Evolutionary conservation across 2,888 invertebrate species (phyloP).

Genomic region (Ashinkailepas kermadecensis): DNA sequence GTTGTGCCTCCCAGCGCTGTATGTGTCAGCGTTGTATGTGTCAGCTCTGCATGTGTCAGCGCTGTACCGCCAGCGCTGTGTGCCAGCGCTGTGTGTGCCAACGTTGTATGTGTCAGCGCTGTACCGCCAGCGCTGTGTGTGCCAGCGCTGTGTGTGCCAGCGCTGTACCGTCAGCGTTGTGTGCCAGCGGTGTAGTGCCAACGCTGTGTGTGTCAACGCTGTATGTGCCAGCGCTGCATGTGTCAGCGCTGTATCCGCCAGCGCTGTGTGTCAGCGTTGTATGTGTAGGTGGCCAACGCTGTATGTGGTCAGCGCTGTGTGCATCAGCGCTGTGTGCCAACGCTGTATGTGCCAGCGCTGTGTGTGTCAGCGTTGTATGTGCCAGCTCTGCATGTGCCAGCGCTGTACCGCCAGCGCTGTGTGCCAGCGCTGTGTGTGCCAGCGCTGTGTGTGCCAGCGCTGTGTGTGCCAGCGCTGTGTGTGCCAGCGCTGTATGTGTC

Average conservation of each 20-base stretch:
- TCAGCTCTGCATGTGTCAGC: not conserved
- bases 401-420: too few species aligned
- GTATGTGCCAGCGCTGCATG: not conserved
- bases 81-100: not conserved
- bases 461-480: too few species aligned
- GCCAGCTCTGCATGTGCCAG: too few species aligned
- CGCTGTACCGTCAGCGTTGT: not conserved
- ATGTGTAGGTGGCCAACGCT: not conserved
- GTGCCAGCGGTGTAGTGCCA: too few species aligned
- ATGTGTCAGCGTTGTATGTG: not conserved
- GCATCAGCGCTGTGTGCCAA: not conserved
- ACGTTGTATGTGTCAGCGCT: too few species aligned
- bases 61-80: not conserved
- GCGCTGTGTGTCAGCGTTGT: not conserved
- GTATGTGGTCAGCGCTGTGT: fast-evolving
- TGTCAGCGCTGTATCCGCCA: not conserved
- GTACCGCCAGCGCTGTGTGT: not conserved
- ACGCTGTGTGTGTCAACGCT: not conserved
- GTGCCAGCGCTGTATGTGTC: too few species aligned
- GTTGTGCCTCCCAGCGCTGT: not conserved
- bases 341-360: not conserved
- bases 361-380: not conserved
- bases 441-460: too few species aligned
- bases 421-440: too few species aligned
- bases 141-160: not conserved